Percentiles rank a stretch among this genome's conserved stretches.
These are phyloP conservation scores for Endotricha flammealis DNA, from an alignment of 2,888 invertebrate genomes.

Conservation along the genomic window DNA sequence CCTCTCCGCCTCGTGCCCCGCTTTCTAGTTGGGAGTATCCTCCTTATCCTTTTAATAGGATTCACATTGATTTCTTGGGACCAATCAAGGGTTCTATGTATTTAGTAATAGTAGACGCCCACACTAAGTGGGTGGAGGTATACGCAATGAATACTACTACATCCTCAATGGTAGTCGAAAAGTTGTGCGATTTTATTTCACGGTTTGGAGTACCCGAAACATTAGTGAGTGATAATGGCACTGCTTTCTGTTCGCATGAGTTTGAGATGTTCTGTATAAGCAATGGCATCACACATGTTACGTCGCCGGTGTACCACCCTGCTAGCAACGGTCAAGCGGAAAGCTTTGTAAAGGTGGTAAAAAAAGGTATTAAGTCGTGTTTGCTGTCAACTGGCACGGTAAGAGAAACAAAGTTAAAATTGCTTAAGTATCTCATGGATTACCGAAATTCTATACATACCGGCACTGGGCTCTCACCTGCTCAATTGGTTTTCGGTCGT, in stretches of 20 bases:
- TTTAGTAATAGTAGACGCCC: conserved; percentile 21
- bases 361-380: conserved; percentile 24
- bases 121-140: conserved; percentile 24
- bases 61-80: conserved; percentile 25
- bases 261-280: conserved; percentile 20
- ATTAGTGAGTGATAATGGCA: conserved; percentile 26
- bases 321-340: conserved; percentile 26
- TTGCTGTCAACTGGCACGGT: conserved; percentile 6
- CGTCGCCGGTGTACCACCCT: conserved; percentile 24
- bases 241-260: conserved; percentile 19
- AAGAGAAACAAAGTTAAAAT: conserved; percentile 10
- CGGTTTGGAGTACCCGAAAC: conserved; percentile 21
- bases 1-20: conserved; percentile 17
- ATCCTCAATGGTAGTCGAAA: conserved; percentile 18
- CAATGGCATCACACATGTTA: conserved; percentile 23
- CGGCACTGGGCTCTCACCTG: conserved; percentile 17
- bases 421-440: conserved; percentile 22
- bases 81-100: conserved; percentile 17
- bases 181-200: conserved; percentile 23
- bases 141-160: conserved; percentile 16
- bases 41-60: conserved; percentile 16
- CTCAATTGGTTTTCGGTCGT: conserved; percentile 17
- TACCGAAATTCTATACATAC: conserved; percentile 20
- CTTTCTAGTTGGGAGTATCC: conserved; percentile 19
- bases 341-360: conserved; percentile 25